Percentiles rank a stretch among this genome's conserved stretches.
Evolutionary conservation across 2,888 invertebrate genomes (phyloP).

Genomic region (Pyrrhosoma nymphula): DNA sequence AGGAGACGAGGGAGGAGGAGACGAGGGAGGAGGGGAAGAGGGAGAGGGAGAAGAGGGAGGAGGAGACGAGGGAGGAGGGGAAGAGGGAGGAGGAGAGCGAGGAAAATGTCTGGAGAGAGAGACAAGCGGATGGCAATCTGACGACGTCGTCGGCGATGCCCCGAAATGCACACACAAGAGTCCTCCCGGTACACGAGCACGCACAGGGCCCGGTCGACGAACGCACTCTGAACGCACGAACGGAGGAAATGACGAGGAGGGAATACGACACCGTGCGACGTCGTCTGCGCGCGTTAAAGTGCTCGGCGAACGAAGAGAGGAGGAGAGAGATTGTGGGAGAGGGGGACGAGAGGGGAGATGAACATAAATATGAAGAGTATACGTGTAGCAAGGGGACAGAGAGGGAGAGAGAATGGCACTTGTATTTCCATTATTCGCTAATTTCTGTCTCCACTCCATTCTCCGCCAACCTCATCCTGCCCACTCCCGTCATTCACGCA

Average conservation of each 20-base stretch:
- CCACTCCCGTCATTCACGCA: neutral
- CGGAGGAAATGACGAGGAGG: neutral
- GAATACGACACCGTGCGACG: neutral
- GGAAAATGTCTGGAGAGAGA: neutral
- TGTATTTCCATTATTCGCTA: conserved; percentile 24
- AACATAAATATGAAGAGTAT: neutral
- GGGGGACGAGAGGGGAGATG: neutral
- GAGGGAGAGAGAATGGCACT: neutral
- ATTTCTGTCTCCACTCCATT: conserved; percentile 35
- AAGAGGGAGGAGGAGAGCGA: neutral
- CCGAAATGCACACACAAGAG: neutral
- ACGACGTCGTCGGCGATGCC: neutral
- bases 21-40: no score
- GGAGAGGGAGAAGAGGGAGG: no score
- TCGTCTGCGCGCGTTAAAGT: neutral
- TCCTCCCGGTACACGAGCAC: neutral
- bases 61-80: neutral
- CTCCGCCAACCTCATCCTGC: conserved; percentile 11
- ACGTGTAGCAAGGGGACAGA: neutral
- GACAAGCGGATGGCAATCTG: neutral
- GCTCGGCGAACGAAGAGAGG: neutral
- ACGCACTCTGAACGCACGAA: neutral
- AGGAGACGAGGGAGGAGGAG: no score
- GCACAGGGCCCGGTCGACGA: neutral
- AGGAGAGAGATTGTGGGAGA: neutral